Conservation (phyloP, 2,888 invertebrate species). For the Noctua fimbriata region DNA sequence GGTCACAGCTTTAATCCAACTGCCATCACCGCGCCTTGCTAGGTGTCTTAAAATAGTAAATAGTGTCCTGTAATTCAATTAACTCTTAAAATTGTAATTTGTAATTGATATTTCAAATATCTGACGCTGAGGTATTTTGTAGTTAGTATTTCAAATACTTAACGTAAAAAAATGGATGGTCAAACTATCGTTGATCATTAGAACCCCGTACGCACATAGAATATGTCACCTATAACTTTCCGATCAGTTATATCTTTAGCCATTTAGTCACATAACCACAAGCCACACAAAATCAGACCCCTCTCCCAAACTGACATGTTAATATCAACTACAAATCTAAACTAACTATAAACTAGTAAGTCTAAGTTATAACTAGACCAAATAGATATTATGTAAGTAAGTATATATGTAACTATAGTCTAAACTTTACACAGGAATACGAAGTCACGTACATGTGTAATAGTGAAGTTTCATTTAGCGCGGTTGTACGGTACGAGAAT, state of each 20-base stretch:
- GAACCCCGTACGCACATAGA: too few relatives aligned
- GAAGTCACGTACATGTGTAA: slow-evolving; percentile 49
- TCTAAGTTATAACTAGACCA: slow-evolving; percentile 39
- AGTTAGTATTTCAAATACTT: too few relatives aligned
- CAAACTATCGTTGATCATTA: too few relatives aligned
- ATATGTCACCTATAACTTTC: background rate
- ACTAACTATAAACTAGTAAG: slow-evolving; percentile 33
- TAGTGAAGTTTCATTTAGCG: slow-evolving; percentile 26
- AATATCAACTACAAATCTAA: slow-evolving; percentile 42
- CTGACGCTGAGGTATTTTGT: too few relatives aligned
- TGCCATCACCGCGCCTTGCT: too few relatives aligned
- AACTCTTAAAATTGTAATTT: too few relatives aligned
- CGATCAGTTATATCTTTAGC: background rate
- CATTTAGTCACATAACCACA: slow-evolving; percentile 3
- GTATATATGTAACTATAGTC: slow-evolving; percentile 3
- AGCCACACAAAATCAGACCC: slow-evolving; percentile 3
- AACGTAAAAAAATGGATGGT: too few relatives aligned
- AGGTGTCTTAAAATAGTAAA: too few relatives aligned
- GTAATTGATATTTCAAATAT: too few relatives aligned
- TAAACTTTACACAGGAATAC: slow-evolving; percentile 48
- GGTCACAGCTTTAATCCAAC: too few relatives aligned
- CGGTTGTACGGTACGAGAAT: slow-evolving; percentile 44
- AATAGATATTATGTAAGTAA: slow-evolving; percentile 24
- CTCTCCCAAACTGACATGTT: slow-evolving; percentile 9
- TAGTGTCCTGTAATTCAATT: too few relatives aligned